A percentile compares a stretch with the other conserved stretches of the same genome.
Evolutionary conservation across 2,113 vertebrate genomes (phyloP).

Genomic region (Alexandromys fortis): DNA sequence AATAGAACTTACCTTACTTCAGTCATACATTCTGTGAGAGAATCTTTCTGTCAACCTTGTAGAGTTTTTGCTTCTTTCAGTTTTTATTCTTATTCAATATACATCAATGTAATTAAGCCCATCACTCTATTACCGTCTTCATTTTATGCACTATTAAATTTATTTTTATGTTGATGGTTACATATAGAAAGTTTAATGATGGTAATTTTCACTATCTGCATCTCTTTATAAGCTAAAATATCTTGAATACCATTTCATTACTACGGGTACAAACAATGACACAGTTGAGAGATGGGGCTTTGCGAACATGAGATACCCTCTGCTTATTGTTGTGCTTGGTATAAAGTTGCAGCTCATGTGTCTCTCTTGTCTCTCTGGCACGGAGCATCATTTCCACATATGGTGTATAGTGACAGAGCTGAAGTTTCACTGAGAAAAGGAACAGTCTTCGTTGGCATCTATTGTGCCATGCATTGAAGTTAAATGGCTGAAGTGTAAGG

Average conservation of each 20-base stretch:
- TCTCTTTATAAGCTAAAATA: not conserved
- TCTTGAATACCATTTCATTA: not conserved
- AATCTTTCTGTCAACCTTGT: not conserved
- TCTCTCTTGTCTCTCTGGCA: not conserved
- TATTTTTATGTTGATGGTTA: conserved; percentile 22
- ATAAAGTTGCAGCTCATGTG: accelerated
- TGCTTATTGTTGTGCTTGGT: not conserved
- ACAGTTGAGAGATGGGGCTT: not conserved
- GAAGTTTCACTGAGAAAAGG: not conserved
- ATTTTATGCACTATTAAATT: conserved; percentile 62
- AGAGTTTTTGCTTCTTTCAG: not conserved
- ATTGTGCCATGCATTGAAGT: too few relatives aligned
- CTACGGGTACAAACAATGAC: not conserved
- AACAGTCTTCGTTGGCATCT: not conserved
- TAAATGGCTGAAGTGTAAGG: not conserved
- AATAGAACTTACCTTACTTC: not conserved
- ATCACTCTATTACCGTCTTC: conserved; percentile 34
- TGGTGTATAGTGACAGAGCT: not conserved
- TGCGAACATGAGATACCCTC: too few relatives aligned
- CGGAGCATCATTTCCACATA: not conserved
- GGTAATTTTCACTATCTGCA: not conserved
- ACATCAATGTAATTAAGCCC: conserved; percentile 26
- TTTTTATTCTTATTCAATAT: not conserved
- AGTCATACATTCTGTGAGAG: not conserved
- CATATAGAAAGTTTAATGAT: conserved; percentile 37